Evolutionary conservation across 2,113 vertebrate species (phyloP).

Genomic region (Choloepus hoffmanni): DNA sequence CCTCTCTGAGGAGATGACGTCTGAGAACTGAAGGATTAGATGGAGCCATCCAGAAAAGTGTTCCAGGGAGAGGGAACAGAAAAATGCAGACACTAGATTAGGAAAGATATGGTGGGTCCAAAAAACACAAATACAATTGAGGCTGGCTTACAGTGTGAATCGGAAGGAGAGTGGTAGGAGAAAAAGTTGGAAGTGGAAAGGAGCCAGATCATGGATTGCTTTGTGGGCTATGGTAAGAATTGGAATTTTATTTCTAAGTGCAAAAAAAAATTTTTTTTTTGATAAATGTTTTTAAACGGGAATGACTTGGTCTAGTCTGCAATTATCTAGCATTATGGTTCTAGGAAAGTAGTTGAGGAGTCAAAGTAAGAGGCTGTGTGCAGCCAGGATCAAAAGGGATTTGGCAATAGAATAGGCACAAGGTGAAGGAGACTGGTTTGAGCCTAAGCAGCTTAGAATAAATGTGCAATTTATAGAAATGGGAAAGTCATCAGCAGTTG

Average conservation of each 20-base stretch:
- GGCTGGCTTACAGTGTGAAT: background rate
- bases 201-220: background rate
- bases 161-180: background rate
- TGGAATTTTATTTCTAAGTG: constrained; percentile 55
- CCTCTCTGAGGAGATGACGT: background rate
- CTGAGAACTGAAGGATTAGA: background rate
- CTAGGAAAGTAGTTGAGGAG: constrained; percentile 30
- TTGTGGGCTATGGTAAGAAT: constrained; percentile 5
- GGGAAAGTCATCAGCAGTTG: background rate
- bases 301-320: background rate
- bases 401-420: background rate
- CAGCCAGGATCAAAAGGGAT: background rate
- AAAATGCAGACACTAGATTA: background rate
- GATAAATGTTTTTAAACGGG: background rate
- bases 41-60: background rate
- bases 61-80: background rate
- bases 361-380: background rate
- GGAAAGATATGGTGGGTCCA: constrained; percentile 3
- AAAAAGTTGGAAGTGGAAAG: background rate
- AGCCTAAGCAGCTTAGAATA: constrained; percentile 3
- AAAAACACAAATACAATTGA: background rate
- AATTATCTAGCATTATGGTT: background rate
- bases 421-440: constrained; percentile 31
- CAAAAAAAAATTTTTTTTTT: background rate
- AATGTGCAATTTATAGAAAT: constrained; percentile 47